A percentile compares a stretch with the other conserved stretches of the same genome.
Conservation (phyloP, 1,140 invertebrate genomes). For the Dendroctonus ponderosae region DNA sequence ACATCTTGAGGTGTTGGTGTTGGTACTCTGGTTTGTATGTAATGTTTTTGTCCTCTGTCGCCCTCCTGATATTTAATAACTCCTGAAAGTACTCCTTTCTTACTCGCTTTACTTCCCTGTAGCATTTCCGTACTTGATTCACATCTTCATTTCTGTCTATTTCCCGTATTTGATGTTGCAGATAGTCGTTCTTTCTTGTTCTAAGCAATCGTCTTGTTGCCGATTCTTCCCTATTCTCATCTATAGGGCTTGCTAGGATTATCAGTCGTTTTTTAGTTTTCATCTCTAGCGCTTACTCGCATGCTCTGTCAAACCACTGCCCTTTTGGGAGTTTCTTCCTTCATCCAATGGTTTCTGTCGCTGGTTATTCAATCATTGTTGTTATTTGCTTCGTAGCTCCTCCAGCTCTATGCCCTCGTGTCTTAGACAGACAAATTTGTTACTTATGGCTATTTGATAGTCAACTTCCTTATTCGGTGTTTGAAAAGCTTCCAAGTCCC, state of each 20-base stretch:
- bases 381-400: neutral
- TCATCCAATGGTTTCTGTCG: constrained; percentile 10
- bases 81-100: neutral
- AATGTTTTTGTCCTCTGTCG: neutral
- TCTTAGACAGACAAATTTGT: no score
- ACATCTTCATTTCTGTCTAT: no score
- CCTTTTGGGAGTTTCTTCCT: constrained; percentile 3
- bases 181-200: no score
- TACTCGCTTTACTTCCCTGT: no score
- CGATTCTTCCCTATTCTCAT: constrained; percentile 3
- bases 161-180: no score
- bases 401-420: no score
- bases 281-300: neutral
- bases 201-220: constrained; percentile 1
- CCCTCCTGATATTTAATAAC: neutral
- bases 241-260: neutral
- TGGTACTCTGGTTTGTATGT: neutral
- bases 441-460: no score
- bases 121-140: no score
- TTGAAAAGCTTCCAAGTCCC: no score
- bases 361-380: neutral
- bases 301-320: neutral
- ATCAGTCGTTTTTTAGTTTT: neutral
- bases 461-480: no score
- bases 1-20: no score